Evolutionary conservation across 2,113 vertebrate species (phyloP).

Genomic region (Nothocercus julius): DNA sequence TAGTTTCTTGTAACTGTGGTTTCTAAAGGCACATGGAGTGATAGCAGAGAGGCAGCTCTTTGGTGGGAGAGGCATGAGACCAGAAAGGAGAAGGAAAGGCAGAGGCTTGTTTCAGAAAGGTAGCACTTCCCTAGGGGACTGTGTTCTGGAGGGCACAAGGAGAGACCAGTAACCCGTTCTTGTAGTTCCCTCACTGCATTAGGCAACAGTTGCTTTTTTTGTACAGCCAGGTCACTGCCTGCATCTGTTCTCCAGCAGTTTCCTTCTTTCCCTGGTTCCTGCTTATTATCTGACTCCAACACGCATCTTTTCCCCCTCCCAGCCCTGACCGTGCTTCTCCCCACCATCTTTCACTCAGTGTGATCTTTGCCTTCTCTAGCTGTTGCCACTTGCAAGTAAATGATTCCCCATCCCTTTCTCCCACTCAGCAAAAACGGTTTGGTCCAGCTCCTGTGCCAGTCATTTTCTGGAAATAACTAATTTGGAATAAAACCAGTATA

Average conservation of each 20-base stretch:
- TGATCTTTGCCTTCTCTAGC: background rate
- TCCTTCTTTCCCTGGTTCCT: background rate
- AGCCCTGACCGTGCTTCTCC: background rate
- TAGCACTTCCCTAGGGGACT: background rate
- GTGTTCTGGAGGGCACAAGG: background rate
- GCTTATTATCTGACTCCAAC: background rate
- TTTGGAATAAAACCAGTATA: background rate
- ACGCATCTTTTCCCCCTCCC: background rate
- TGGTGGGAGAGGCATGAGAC: background rate
- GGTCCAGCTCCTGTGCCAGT: background rate
- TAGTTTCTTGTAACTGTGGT: background rate
- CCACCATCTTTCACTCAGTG: background rate
- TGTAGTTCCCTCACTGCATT: background rate
- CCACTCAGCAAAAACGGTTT: background rate
- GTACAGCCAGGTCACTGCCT: fast-evolving
- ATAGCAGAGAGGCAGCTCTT: background rate
- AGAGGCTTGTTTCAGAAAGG: background rate
- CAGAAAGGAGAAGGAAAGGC: background rate
- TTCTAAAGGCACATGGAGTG: background rate
- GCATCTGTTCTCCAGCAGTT: background rate
- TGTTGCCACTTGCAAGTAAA: background rate
- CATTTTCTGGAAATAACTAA: background rate
- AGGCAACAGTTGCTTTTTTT: background rate
- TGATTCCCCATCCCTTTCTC: background rate
- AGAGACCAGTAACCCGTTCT: background rate